Conservation (phyloP, 2,797 vertebrate genomes). For the Miichthys miiuy region DNA sequence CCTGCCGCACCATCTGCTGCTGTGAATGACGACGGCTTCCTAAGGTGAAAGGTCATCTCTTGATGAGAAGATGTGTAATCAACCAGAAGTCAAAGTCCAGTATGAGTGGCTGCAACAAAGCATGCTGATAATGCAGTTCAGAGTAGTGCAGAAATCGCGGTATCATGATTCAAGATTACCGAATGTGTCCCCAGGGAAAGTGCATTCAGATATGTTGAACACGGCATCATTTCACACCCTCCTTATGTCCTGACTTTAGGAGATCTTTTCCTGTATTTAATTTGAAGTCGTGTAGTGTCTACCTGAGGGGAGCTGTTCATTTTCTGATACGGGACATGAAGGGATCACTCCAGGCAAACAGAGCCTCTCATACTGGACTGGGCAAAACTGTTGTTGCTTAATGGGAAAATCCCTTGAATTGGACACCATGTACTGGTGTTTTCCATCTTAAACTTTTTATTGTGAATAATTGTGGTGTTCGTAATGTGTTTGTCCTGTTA, state of each 20-base stretch:
- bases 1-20: constrained; percentile 79
- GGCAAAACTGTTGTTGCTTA: neutral
- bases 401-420: neutral
- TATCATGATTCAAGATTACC: no score
- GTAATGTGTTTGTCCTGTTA: constrained; percentile 33
- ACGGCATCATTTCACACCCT: no score
- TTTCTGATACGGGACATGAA: no score
- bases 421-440: neutral
- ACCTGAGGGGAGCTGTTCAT: no score
- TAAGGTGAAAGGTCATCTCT: constrained; percentile 83
- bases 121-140: neutral
- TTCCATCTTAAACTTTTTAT: constrained; percentile 13
- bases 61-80: constrained; percentile 12
- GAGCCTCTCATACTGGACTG: constrained; percentile 39
- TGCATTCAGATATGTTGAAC: no score
- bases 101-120: constrained; percentile 20
- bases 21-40: constrained; percentile 91
- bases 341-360: neutral
- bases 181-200: no score
- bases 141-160: neutral
- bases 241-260: no score
- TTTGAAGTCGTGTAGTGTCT: no score
- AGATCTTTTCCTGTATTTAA: no score
- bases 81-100: constrained; percentile 35
- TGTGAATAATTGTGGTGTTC: constrained; percentile 22